Base-by-base conservation (phyloP, 2,888 invertebrate species). In the Trichopoda pennipes region DNA sequence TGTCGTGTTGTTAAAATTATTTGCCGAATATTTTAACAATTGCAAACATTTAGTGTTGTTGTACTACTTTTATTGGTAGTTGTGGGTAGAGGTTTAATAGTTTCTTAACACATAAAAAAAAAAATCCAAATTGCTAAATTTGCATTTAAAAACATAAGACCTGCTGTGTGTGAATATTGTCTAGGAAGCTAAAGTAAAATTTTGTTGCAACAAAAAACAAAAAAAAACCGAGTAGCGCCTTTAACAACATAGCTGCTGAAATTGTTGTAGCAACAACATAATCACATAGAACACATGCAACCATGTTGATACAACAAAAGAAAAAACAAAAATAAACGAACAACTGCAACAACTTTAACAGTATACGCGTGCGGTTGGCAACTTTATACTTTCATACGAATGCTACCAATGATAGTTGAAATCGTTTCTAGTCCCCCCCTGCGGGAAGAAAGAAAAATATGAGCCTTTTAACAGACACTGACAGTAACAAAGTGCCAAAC, bases 401-500 rank as follows among this genome's bases (percentile, higher is more conserved):
- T 17, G 47, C 21, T 63, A 47, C 47, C 17, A 23, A 55, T 16
- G 64, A 38, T 42, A 53, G 38, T 38, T n/a, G 0, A 38, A 42
- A 21, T 23, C 21, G 47, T 49, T 35, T 8, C 21, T 63, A 9
- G 56, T 72, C 53, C 51, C 44, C 23, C 49, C 23, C 49, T 32
- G 55, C n/a, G 51, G 19, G 42, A 42, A 38, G 16, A 42, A 42
- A n/a, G 44, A 49, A 69, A 69, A 84, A 80, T 85, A 89, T 89
- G 87, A 88, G 88, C 79, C 86, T 86, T 86, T 89, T 89, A 89
- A 89, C 89, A 88, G 87, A 86, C 87, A 87, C 86, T 89, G 89
- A 89, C 90, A 89, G 90, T 89, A 89, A 89, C 90, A 89, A 89
- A 89, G 89, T 90, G 89, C 88, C 87, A 85, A 86, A 86, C 89